phyloP scores from a whole-genome alignment of 2,888 invertebrate genomes.

The Clostera curtula region DNA sequence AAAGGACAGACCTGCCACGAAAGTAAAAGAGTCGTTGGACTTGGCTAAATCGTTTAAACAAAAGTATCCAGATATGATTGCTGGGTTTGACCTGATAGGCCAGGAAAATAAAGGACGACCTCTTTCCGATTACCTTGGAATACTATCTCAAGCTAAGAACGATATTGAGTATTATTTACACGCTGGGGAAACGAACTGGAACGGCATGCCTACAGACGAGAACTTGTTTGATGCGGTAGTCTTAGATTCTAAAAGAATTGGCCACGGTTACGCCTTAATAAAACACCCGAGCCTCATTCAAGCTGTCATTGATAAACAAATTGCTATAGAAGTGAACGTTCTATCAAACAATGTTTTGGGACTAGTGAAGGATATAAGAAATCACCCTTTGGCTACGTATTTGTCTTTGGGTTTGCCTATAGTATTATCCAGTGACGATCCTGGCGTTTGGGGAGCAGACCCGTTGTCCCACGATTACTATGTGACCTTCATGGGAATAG shows the following conservation, averaged over 20 bases:
- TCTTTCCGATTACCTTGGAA: constrained; percentile 73
- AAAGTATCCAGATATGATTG: constrained; percentile 78
- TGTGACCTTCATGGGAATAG: constrained; percentile 83
- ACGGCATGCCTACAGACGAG: constrained; percentile 77
- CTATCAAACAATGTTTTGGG: constrained; percentile 86
- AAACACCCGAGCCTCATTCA: constrained; percentile 82
- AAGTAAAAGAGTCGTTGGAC: constrained; percentile 54
- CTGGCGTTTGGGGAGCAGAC: constrained; percentile 83
- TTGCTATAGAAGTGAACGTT: constrained; percentile 86
- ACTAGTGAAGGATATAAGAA: constrained; percentile 81
- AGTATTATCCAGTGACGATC: constrained; percentile 86
- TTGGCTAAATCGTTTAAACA: constrained; percentile 45
- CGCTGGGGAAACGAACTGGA: constrained; percentile 88
- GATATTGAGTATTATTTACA: constrained; percentile 82
- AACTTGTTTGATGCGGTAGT: constrained; percentile 86
- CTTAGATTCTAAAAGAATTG: constrained; percentile 83
- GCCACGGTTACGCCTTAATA: constrained; percentile 83
- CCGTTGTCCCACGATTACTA: constrained; percentile 87
- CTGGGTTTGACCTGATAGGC: constrained; percentile 88
- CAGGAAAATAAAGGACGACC: constrained; percentile 84
- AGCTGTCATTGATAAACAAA: constrained; percentile 70
- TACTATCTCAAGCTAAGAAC: constrained; percentile 63
- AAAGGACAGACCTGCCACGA: constrained; percentile 34
- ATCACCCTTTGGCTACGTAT: constrained; percentile 82
- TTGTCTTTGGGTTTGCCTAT: constrained; percentile 81